Base-by-base conservation (phyloP, 2,797 vertebrate genomes). In the Darevskia nairensis region DNA sequence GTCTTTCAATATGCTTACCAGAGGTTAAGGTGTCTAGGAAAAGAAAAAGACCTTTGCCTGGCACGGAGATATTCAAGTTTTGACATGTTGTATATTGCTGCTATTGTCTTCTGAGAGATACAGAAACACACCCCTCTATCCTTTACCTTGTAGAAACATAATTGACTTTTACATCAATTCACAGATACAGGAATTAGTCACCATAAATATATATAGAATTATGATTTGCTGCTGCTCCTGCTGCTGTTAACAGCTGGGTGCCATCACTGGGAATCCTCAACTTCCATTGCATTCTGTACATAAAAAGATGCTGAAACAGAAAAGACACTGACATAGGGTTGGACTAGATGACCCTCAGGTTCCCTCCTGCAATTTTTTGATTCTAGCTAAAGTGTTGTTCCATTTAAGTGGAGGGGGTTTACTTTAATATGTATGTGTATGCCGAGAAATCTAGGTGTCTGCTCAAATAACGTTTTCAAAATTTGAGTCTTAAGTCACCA, bases 161-260 rank as follows among this genome's bases (percentile, higher is more conserved):
- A 13, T 55, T 55, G 50, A 55, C 50, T 55, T 50, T 50, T 55
- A 55, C 50, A 55, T 15, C 50, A 55, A 15, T 55, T 55, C 50
- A 55, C 50, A 81, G 11, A 59, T 17, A 64, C n/a, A 82, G 32
- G 27, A 86, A 55, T 55, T 79, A 46, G n/a, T 19, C 3, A 35
- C 7, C 21, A 19, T 27, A 77, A 59, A 41, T 41, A 5, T 8
- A 64, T 32, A 59, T 19, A 61, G 25, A 44, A 44, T 41, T 35
- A 29, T 35, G 29, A 46, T 82, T 44, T 55, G 79, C 69, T 86
- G 82, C 44, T 76, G 1, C 80, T 64, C 80, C 88, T 89, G 17
- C 41, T 75, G 8, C 0, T 46, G 5, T 64, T 64, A 64, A 64
- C 61, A 64, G 17, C 21, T 6, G 21, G 21, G 61, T 6, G 32